Base-by-base conservation (phyloP, 2,888 invertebrate genomes). In the Malacosoma neustria region DNA sequence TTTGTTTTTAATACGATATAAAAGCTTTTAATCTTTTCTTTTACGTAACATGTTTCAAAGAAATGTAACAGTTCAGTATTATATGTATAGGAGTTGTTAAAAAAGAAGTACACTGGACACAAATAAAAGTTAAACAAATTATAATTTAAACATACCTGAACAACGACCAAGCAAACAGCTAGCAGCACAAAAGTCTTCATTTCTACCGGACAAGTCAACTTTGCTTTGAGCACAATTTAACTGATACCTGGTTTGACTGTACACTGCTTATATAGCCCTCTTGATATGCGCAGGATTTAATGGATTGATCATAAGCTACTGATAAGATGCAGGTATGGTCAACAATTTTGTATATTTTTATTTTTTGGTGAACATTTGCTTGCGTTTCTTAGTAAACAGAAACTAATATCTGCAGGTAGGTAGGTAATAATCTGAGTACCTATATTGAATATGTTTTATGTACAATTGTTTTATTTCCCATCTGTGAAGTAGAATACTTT, bases 101-200 rank as follows among this genome's bases (percentile, higher is more conserved):
- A n/a, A n/a, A n/a, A n/a, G n/a, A n/a, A n/a, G n/a, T n/a, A n/a
- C n/a, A n/a, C n/a, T n/a, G n/a, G n/a, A n/a, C n/a, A n/a, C n/a
- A n/a, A n/a, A n/a, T n/a, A n/a, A n/a, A n/a, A n/a, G n/a, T n/a
- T n/a, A n/a, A n/a, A n/a, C n/a, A n/a, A n/a, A n/a, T n/a, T n/a
- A n/a, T n/a, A n/a, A n/a, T n/a, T n/a, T n/a, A n/a, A n/a, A n/a
- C n/a, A n/a, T 39, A 84, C 84, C 73, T 79, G 79, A 36, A 66
- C 84, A 34, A 68, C 53, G 30, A 85, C 67, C 13, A 85, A 43
- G 65, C 79, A 82, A 41, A 74, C 60, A 15, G 73, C 81, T 33
- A 86, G 48, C 4, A 85, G 70, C 4, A 85, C 14, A 30, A 84
- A 60, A 41, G 62, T 52, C 76, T 85, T 87, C 86, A 87, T 37